phyloP scores from a whole-genome alignment of 2,888 invertebrate genomes.

The Mesorhabditis sp. region DNA sequence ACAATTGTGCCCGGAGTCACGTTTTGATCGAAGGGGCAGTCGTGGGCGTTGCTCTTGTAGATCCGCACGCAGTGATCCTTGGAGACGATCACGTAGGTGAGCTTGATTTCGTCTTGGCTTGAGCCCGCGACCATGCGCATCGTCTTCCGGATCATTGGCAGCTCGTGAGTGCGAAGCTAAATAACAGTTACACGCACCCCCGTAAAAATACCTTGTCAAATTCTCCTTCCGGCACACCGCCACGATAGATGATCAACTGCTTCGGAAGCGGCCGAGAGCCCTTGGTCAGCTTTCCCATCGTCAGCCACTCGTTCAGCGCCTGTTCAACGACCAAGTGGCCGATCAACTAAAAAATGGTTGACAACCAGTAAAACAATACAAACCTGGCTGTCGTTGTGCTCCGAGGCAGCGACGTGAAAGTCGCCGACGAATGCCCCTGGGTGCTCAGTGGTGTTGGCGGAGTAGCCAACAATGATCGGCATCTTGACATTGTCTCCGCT shows the following conservation, averaged over 20 bases:
- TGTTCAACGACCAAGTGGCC: constrained; percentile 7
- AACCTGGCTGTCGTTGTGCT: constrained; percentile 14
- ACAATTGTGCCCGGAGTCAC: constrained; percentile 46
- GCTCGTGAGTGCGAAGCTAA: constrained; percentile 33
- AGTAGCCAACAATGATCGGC: constrained; percentile 31
- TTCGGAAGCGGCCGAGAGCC: constrained; percentile 16
- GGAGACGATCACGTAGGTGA: constrained; percentile 39
- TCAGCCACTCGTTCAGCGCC: constrained; percentile 6
- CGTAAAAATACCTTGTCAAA: constrained; percentile 21
- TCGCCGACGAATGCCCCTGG: constrained; percentile 37
- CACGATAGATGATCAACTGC: constrained; percentile 37
- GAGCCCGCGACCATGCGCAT: constrained; percentile 14
- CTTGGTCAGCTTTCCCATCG: neutral
- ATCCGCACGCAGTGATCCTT: constrained; percentile 43
- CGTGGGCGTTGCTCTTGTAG: constrained; percentile 16
- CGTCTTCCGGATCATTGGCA: constrained; percentile 33
- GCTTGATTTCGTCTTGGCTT: constrained; percentile 13
- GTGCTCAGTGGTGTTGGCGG: constrained; percentile 26
- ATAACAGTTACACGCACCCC: neutral
- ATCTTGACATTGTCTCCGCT: neutral
- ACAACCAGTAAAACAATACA: no score
- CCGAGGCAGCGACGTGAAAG: constrained; percentile 16
- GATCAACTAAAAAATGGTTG: no score
- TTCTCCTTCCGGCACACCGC: constrained; percentile 37
- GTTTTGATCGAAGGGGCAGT: constrained; percentile 34